phyloP scores from a whole-genome alignment of 2,113 vertebrate species.

The Taxidea taxus region DNA sequence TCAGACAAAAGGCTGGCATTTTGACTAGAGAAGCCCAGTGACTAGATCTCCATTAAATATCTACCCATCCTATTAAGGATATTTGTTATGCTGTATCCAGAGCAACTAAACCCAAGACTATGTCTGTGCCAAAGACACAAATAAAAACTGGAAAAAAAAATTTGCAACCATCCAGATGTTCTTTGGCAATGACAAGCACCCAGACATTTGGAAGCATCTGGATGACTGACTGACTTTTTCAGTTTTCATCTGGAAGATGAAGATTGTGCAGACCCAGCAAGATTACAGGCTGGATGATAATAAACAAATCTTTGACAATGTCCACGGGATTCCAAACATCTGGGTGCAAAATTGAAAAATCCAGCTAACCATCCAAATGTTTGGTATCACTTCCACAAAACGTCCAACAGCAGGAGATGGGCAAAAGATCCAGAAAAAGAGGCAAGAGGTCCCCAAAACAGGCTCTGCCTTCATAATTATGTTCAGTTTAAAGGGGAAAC shows the following conservation, averaged over 20 bases:
- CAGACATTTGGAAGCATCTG: slow-evolving; percentile 67
- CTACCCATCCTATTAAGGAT: background rate
- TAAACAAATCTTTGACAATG: slow-evolving; percentile 56
- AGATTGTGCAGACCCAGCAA: slow-evolving; percentile 47
- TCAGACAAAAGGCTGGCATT: background rate
- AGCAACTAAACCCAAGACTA: slow-evolving; percentile 46
- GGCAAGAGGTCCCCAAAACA: background rate
- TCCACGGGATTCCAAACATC: slow-evolving; percentile 64
- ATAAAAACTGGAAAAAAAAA: background rate
- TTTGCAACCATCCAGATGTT: slow-evolving; percentile 64
- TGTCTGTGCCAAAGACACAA: slow-evolving; percentile 45
- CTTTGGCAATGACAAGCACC: slow-evolving; percentile 70
- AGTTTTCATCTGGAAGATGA: slow-evolving; percentile 63
- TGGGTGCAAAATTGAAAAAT: background rate
- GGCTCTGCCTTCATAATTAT: background rate
- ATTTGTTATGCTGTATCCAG: slow-evolving; percentile 61
- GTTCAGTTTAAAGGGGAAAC: background rate
- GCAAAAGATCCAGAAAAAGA: background rate
- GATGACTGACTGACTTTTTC: slow-evolving; percentile 42
- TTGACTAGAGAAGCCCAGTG: background rate
- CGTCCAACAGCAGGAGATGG: background rate
- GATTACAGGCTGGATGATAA: slow-evolving; percentile 45
- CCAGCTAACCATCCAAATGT: slow-evolving; percentile 21
- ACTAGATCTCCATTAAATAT: background rate
- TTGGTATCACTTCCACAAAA: slow-evolving; percentile 57